Base-by-base conservation (phyloP, 2,113 vertebrate species). In the Brachyistius frenatus region DNA sequence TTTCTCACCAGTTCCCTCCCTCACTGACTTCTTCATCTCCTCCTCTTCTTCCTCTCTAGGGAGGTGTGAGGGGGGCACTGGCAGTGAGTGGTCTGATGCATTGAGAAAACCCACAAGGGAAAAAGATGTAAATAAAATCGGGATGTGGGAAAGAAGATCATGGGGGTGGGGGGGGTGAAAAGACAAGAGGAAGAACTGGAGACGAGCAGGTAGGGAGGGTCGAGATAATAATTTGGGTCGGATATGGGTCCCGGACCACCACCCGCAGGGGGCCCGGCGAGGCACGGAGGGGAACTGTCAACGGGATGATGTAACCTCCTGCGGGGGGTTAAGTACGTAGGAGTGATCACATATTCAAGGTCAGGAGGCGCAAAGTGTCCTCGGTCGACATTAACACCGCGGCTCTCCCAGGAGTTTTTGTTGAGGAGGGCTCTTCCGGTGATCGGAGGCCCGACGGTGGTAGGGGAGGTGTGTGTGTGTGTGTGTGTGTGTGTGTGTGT, bases 331-430 rank as follows among this genome's bases (percentile, higher is more conserved):
- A 74, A 56, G 41, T 60, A 73, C 2, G 55, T 6, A 3, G 50
- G 36, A 66, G 62, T 14, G 6, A 71, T 81, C 52, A 72, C 32
- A 52, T 53, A 71, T 55, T 80, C 57, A 88, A 88, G 82, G 86
- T 84, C 85, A 85, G 52, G 50, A 73, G 30, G 5, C 32, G n/a
- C 2, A 10, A 1, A 36, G 11, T 13, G 37, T 55, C 50, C 71
- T 30, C 7, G 30, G 44, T 31, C 0, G 37, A 52, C 63, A 69
- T 67, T 53, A 78, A 74, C 53, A 7, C 41, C 8, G 3, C 8
- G 14, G 32, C 16, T 75, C n/a, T 70, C 64, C 73, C 64, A 31
- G 7, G 61, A 44, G 84, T 56, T 85, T 66, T 47, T 23, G 23
- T 23, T 23, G 23, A 23, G 23, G 23, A 23, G 23, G 23, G 23